Evolutionary conservation across 1,140 invertebrate genomes (phyloP).

Genomic region (Eupeodes corollae): DNA sequence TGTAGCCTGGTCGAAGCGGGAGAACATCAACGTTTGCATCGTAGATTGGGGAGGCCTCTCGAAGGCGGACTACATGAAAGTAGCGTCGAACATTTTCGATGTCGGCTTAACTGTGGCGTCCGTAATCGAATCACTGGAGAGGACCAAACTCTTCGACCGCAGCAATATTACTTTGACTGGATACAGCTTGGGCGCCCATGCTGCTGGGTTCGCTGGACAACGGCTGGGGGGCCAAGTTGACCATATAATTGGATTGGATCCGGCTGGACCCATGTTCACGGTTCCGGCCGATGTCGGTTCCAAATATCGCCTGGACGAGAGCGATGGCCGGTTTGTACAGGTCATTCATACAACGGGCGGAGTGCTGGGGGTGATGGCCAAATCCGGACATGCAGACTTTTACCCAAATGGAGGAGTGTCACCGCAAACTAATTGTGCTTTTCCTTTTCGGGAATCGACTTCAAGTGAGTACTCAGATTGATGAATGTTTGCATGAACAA

Average conservation of each 20-base stretch:
- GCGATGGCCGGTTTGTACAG: slow-evolving; percentile 79
- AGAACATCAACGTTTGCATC: slow-evolving; percentile 30
- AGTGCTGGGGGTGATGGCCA: slow-evolving; percentile 54
- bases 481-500: not conserved
- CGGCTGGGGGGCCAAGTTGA: slow-evolving; percentile 39
- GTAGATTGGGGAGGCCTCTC: slow-evolving; percentile 55
- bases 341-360: slow-evolving; percentile 83
- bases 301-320: slow-evolving; percentile 52
- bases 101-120: slow-evolving; percentile 49
- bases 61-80: slow-evolving; percentile 38
- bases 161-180: slow-evolving; percentile 55
- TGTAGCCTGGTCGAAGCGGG: slow-evolving; percentile 26
- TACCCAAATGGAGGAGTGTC: slow-evolving; percentile 70
- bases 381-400: slow-evolving; percentile 77
- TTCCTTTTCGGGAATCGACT: slow-evolving; percentile 23
- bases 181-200: slow-evolving; percentile 81
- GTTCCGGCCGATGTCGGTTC: slow-evolving; percentile 43
- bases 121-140: slow-evolving; percentile 46
- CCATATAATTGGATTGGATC: slow-evolving; percentile 53
- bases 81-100: slow-evolving; percentile 37
- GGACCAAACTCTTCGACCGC: slow-evolving; percentile 35
- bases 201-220: slow-evolving; percentile 69
- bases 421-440: slow-evolving; percentile 65
- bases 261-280: slow-evolving; percentile 72
- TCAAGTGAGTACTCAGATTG: not conserved